Base-by-base conservation (phyloP, 2,888 invertebrate species). In the Agapostemon virescens region DNA sequence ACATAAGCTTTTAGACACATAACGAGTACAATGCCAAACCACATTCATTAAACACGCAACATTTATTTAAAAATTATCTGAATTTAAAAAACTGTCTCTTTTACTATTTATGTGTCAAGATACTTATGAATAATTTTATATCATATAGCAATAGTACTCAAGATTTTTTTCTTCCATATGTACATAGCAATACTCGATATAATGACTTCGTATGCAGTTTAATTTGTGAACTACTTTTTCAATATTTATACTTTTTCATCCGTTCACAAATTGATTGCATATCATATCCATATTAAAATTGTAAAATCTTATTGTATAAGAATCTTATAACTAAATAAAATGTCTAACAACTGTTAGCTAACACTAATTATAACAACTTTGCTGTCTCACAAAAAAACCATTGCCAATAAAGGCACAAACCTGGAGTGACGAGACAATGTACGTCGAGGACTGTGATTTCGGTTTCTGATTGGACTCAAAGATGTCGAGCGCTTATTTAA, bases 331-430 rank as follows among this genome's bases (percentile, higher is more conserved):
- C 26, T 40, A 73, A 49, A 45, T 42, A 55, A 66, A 58, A 15
- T 1, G 42, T 67, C 30, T 42, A 15, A 15, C 13, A 45, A 71
- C 15, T 38, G 26, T 33, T 36, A 42, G 5, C 40, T 63, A 67
- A 49, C 6, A 52, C 40, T 76, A 73, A 70, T 70, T 30, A 4
- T 30, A 40, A 63, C 13, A 61, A 23, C 58, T 69, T 69, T 40
- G 45, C 15, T 58, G 42, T 38, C 26, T 26, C 38, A 15, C 52
- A 76, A 64, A 38, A 1, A 58, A 30, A 49, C 40, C 40, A 64
- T 58, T 55, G 76, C 61, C 66, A 75, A n/a, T 67, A 26, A 36
- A 69, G 52, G 36, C 49, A 81, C 81, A 58, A 82, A 86, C 86
- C 83, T 86, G 67, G 66, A 71, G 49, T 58, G 63, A 40, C 45